Percentiles rank a stretch among this genome's conserved stretches.
phyloP scores from a whole-genome alignment of 2,888 invertebrate genomes.

The Cataglyphis livida region DNA sequence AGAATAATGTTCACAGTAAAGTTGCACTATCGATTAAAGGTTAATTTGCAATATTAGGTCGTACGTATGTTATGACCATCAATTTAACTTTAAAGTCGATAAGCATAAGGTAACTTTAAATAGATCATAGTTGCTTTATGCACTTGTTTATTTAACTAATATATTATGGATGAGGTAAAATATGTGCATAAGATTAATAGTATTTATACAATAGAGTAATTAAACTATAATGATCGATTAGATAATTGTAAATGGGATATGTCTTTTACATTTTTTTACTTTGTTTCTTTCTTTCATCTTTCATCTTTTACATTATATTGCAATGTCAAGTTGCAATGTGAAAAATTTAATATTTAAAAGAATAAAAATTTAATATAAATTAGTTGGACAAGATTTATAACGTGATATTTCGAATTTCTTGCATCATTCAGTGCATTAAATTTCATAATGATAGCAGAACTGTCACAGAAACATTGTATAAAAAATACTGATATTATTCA shows the following conservation, averaged over 20 bases:
- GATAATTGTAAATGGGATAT: neutral
- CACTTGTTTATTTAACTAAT: neutral
- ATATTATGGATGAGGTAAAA: neutral
- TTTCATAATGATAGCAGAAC: neutral
- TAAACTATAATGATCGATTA: constrained; percentile 7
- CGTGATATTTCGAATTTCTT: neutral
- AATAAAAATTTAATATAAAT: neutral
- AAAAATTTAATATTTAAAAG: neutral
- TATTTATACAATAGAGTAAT: neutral
- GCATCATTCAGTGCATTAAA: neutral
- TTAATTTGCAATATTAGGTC: constrained; percentile 13
- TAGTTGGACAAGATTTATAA: neutral
- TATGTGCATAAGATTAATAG: constrained; percentile 15
- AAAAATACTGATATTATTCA: neutral
- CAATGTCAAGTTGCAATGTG: neutral
- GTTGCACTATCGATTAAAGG: constrained; percentile 16
- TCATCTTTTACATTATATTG: neutral
- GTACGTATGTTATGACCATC: neutral
- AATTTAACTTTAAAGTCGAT: constrained; percentile 46
- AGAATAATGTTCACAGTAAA: neutral
- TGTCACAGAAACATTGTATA: neutral
- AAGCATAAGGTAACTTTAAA: constrained; percentile 41
- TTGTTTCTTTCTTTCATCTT: neutral
- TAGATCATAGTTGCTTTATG: constrained; percentile 15
- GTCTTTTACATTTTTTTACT: neutral